These are phyloP conservation scores for Chloroceryle aenea DNA, from an alignment of 2,113 vertebrate genomes.

Conservation along the genomic window DNA sequence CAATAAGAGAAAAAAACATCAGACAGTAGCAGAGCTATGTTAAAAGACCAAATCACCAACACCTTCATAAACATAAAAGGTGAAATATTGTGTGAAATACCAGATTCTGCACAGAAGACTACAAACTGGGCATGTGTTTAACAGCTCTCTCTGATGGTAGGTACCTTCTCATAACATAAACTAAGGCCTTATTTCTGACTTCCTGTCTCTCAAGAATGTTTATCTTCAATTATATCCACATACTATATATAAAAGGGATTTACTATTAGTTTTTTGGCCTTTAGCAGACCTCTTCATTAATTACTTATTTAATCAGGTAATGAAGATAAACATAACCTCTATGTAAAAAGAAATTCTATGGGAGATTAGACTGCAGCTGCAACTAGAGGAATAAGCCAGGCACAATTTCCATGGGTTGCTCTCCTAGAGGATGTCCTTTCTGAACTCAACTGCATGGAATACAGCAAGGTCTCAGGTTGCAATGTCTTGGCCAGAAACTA, in stretches of 20 bases:
- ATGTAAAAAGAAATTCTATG: neutral
- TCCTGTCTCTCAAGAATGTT: conserved; percentile 1
- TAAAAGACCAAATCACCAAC: neutral
- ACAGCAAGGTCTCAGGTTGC: neutral
- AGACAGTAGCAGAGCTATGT: neutral
- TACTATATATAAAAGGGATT: neutral
- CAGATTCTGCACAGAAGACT: neutral
- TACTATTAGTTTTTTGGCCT: neutral
- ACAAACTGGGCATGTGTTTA: neutral
- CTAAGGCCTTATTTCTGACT: neutral
- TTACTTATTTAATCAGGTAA: neutral
- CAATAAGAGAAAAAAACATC: neutral
- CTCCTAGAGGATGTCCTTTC: neutral
- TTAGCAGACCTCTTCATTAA: neutral
- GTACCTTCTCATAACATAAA: neutral
- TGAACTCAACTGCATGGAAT: neutral
- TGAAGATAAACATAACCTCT: neutral
- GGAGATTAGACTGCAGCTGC: neutral
- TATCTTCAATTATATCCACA: conserved; percentile 19
- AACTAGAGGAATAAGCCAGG: neutral
- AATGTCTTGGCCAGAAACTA: neutral
- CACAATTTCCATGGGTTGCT: neutral
- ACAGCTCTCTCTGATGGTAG: neutral
- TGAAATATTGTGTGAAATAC: neutral
- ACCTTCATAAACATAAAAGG: neutral